A percentile compares a stretch with the other conserved stretches of the same genome.
These are phyloP conservation scores for Elegia similella DNA, from an alignment of 2,888 invertebrate genomes.

Conservation along the genomic window DNA sequence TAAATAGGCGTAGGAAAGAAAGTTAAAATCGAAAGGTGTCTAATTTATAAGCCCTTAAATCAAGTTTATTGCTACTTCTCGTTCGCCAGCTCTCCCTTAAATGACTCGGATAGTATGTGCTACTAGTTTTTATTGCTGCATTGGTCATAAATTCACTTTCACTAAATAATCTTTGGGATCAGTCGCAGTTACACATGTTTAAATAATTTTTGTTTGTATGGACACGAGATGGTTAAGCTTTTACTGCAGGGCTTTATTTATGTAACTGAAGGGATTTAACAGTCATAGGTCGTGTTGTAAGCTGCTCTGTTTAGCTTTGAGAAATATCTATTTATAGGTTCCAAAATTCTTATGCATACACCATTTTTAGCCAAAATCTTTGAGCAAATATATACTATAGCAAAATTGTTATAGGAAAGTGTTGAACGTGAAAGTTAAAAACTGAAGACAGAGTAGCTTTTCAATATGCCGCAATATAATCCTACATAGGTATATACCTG, in stretches of 20 bases:
- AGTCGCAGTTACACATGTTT: constrained; percentile 26
- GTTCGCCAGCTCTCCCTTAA: constrained; percentile 42
- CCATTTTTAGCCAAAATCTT: too few species aligned
- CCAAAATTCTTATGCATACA: too few species aligned
- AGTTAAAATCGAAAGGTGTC: constrained; percentile 54
- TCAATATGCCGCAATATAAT: too few species aligned
- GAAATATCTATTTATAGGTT: too few species aligned
- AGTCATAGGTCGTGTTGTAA: background rate
- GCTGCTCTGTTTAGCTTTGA: too few species aligned
- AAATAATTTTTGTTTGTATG: constrained; percentile 19
- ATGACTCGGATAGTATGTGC: constrained; percentile 39
- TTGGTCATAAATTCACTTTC: constrained; percentile 58
- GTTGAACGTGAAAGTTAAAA: too few species aligned
- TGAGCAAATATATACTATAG: too few species aligned
- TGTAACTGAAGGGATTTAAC: background rate
- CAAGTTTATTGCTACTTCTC: constrained; percentile 51
- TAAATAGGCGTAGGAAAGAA: constrained; percentile 54
- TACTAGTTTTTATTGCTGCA: constrained; percentile 36
- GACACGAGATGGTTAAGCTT: constrained; percentile 10
- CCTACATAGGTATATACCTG: too few species aligned
- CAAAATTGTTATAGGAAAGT: too few species aligned
- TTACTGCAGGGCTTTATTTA: background rate
- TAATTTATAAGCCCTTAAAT: constrained; percentile 68
- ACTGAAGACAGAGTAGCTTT: too few species aligned
- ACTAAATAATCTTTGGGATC: constrained; percentile 36